A percentile compares a stretch with the other conserved stretches of the same genome.
Conservation (phyloP, 2,888 invertebrate genomes). For the Melanostoma scalare region DNA sequence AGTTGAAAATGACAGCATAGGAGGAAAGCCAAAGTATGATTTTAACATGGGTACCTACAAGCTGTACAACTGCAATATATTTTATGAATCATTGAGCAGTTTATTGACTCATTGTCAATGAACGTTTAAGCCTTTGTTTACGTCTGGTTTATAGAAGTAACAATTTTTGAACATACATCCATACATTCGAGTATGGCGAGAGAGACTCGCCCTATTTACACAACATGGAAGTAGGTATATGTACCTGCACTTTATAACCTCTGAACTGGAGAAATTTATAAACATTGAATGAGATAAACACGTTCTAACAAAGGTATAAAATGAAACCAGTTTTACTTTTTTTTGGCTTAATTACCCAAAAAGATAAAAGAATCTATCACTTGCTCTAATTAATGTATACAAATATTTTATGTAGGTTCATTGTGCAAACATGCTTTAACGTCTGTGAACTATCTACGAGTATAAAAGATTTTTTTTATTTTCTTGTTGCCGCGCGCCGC, state of each 20-base stretch:
- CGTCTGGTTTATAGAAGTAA: constrained; percentile 26
- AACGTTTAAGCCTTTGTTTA: constrained; percentile 53
- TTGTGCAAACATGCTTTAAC: not conserved
- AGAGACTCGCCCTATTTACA: constrained; percentile 44
- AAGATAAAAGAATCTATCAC: constrained; percentile 10
- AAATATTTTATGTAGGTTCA: constrained; percentile 8
- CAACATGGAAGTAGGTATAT: constrained; percentile 1
- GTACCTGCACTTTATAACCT: constrained; percentile 19
- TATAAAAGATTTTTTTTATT: too few species aligned
- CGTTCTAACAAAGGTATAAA: constrained; percentile 16
- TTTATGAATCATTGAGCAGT: constrained; percentile 45
- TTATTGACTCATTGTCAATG: constrained; percentile 40
- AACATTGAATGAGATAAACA: constrained; percentile 12
- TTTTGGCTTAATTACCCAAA: constrained; percentile 7
- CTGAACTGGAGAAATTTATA: constrained; percentile 34
- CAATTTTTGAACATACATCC: constrained; percentile 17
- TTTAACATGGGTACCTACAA: not conserved
- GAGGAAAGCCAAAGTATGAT: constrained; percentile 23
- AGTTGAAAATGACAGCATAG: constrained; percentile 7
- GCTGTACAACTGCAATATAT: constrained; percentile 15
- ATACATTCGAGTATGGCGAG: not conserved
- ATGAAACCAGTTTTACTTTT: constrained; percentile 26
- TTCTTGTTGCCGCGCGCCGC: too few species aligned
- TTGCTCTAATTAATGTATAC: too few species aligned
- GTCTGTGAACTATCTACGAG: too few species aligned